Evolutionary conservation across 1,140 invertebrate species (phyloP), one percentile per base, ranked within the genome.

Genomic region (Aphelinus certus): DNA sequence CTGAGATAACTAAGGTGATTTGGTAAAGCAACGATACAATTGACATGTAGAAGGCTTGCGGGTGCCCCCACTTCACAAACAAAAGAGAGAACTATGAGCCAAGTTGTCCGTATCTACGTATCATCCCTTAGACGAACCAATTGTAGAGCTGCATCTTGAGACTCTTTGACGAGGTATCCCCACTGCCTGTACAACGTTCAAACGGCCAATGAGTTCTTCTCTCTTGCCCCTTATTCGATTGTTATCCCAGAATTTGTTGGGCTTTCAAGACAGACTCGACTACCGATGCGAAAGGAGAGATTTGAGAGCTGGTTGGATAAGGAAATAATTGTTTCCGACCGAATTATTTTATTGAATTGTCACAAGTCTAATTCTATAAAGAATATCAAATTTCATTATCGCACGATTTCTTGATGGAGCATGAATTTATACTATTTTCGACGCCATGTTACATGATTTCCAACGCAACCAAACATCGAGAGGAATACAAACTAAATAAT

Each of bases 81-180:
- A 63, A 42, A 47, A 2, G 61, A 48, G 46, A 46, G 6, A 26
- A 26, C 26, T 26, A 26, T 26, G 26, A 26, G 26, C 26, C 26
- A 63, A 63, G 46, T 47, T 63, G 2, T 48, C 43, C 5, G 47
- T 65, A n/a, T 42, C 47, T 65, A 26, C 26, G 10, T 51, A 43
- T 42, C n/a, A 49, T 43, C 6, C 9, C 45, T 48, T 10, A n/a
- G 46, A 48, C 46, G 46, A 65, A 46, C 47, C 63, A 65, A 65
- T 65, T 51, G n/a, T 5, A 65, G 45, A 48, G 51, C 26, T 56
- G 53, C 43, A 67, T 67, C 65, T 67, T 67, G n/a, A 56, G 43
- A 67, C 42, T 67, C 65, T 67, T 67, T 67, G 65, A 67, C 51
- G 7, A 67, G 51, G 53, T 45, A 42, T 2, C 49, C 7, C 42